These are phyloP conservation scores for Drosophila sulfurigaster DNA, from an alignment of 1,140 invertebrate genomes.

Conservation along the genomic window DNA sequence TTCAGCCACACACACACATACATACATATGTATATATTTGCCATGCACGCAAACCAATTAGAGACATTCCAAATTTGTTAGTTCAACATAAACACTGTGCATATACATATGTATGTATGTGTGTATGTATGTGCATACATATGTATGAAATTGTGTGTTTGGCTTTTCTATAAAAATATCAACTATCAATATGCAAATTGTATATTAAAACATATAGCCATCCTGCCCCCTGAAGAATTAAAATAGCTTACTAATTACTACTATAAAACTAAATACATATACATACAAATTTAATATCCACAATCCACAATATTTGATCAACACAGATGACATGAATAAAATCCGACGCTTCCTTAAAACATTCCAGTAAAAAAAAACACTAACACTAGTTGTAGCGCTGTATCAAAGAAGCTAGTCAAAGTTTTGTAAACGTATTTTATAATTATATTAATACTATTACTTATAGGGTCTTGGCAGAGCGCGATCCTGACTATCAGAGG, in stretches of 20 bases:
- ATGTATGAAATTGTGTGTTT: constrained; percentile 2
- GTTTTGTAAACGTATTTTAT: too few species aligned
- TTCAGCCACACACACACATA: constrained; percentile 1
- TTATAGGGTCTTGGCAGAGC: constrained; percentile 86
- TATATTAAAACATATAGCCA: too few species aligned
- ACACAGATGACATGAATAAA: too few species aligned
- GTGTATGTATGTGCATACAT: constrained; percentile 21
- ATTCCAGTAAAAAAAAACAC: too few species aligned
- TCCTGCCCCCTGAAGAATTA: too few species aligned
- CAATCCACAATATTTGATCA: too few species aligned
- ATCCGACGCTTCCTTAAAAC: too few species aligned
- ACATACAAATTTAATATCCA: too few species aligned
- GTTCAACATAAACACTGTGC: constrained; percentile 24
- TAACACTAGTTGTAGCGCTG: too few species aligned
- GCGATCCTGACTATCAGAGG: constrained; percentile 89
- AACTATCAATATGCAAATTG: background rate
- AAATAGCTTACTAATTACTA: too few species aligned
- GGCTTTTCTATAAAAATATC: background rate
- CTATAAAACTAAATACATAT: too few species aligned
- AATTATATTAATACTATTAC: background rate
- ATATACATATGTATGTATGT: constrained; percentile 1
- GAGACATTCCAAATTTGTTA: constrained; percentile 12
- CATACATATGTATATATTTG: constrained; percentile 11
- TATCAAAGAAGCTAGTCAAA: too few species aligned
- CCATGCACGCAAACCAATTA: background rate